Base-by-base conservation (phyloP, 1,140 invertebrate species). In the Macrostomum lignano region DNA sequence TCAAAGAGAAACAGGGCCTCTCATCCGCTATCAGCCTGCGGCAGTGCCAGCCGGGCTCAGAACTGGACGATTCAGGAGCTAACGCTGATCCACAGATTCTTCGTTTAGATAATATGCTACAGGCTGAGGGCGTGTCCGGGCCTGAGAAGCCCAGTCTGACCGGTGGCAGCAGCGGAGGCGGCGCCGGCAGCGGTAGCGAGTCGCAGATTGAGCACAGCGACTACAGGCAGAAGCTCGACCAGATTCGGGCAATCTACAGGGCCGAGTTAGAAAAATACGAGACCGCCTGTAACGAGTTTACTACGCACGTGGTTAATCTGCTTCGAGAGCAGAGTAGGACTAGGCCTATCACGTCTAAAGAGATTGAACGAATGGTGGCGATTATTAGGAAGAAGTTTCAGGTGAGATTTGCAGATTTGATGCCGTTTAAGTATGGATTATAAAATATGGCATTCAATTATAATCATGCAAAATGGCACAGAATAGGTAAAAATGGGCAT, bases 361-460 rank as follows among this genome's bases (percentile, higher is more conserved):
- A 98, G 65, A 98, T 98, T 44, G 84, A 96, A 52, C 69, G 88
- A 46, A 98, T 98, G 91, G 88, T 98, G 17, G 77, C 81, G 60
- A 98, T 98, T 44, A 96, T 98, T 42, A 78, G 93, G 56, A 91
- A 91, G 66, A 96, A 96, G 59, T 98, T 98, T 66, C n/a, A n/a
- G n/a, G n/a, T n/a, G n/a, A n/a, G n/a, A n/a, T n/a, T n/a, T n/a
- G n/a, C n/a, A n/a, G n/a, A n/a, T n/a, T n/a, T n/a, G n/a, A n/a
- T n/a, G n/a, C n/a, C n/a, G n/a, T n/a, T n/a, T n/a, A n/a, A n/a
- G n/a, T n/a, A n/a, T n/a, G n/a, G n/a, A n/a, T n/a, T n/a, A n/a
- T n/a, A n/a, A n/a, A n/a, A n/a, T n/a, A n/a, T n/a, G n/a, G n/a
- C n/a, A n/a, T n/a, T n/a, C n/a, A n/a, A n/a, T n/a, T n/a, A n/a